Conservation (phyloP, 2,797 vertebrate genomes). For the Sebastes vulpes region DNA sequence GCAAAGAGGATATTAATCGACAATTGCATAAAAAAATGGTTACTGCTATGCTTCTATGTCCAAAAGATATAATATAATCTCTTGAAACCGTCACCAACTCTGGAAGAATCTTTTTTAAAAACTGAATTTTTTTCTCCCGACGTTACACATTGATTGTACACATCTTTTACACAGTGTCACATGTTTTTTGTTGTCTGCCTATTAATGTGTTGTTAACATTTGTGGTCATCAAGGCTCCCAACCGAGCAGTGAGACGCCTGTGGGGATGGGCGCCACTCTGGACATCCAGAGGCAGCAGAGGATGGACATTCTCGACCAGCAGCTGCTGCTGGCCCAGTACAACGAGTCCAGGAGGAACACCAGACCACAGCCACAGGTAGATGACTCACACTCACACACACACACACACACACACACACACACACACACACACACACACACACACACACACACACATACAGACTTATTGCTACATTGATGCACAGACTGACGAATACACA, state of each 20-base stretch:
- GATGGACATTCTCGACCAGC: constrained; percentile 94
- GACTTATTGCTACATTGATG: neutral
- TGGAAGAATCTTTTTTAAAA: neutral
- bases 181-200: neutral
- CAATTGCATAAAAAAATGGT: neutral
- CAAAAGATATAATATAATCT: neutral
- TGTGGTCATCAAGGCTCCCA: constrained; percentile 81
- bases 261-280: constrained; percentile 97
- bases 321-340: constrained; percentile 93
- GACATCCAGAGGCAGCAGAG: constrained; percentile 97
- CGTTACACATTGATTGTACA: neutral
- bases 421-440: too few species aligned
- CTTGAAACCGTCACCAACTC: neutral
- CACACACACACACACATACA: too few species aligned
- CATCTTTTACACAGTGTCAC: neutral
- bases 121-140: neutral
- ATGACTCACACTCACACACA: too few species aligned
- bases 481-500: neutral
- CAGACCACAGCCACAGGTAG: constrained; percentile 84
- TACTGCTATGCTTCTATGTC: neutral
- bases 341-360: constrained; percentile 89
- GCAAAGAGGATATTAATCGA: neutral
- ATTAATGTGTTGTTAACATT: neutral
- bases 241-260: constrained; percentile 87
- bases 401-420: too few species aligned